A percentile compares a stretch with the other conserved stretches of the same genome.
Evolutionary conservation across 2,113 vertebrate genomes (phyloP).

Genomic region (Notechis scutatus): DNA sequence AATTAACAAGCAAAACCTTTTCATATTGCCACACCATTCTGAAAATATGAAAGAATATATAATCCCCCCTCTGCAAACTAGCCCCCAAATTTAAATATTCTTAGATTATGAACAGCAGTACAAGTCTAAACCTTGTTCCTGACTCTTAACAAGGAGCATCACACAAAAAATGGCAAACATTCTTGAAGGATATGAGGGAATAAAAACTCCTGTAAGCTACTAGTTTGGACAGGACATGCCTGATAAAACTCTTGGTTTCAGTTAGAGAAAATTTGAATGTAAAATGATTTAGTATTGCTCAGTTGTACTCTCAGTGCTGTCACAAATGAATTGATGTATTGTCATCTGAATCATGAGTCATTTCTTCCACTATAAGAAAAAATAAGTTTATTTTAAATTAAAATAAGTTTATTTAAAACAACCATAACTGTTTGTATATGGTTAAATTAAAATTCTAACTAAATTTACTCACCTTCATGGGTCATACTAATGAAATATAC

Average conservation of each 20-base stretch:
- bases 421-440: background rate
- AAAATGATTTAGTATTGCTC: background rate
- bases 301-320: conserved; percentile 19
- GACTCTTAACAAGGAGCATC: background rate
- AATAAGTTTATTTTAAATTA: background rate
- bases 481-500: background rate
- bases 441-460: conserved; percentile 3
- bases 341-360: conserved; percentile 18
- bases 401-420: background rate
- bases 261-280: rapidly evolving
- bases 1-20: background rate
- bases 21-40: background rate
- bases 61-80: background rate
- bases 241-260: background rate
- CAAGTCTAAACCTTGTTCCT: background rate
- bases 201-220: background rate
- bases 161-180: background rate
- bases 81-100: background rate
- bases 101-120: background rate
- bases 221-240: background rate
- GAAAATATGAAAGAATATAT: background rate
- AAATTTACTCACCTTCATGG: background rate
- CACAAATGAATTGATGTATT: conserved; percentile 21
- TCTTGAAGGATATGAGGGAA: background rate
- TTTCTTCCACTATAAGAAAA: conserved; percentile 41